Evolutionary conservation across 2,113 vertebrate species (phyloP).

Genomic region (Equus quagga): DNA sequence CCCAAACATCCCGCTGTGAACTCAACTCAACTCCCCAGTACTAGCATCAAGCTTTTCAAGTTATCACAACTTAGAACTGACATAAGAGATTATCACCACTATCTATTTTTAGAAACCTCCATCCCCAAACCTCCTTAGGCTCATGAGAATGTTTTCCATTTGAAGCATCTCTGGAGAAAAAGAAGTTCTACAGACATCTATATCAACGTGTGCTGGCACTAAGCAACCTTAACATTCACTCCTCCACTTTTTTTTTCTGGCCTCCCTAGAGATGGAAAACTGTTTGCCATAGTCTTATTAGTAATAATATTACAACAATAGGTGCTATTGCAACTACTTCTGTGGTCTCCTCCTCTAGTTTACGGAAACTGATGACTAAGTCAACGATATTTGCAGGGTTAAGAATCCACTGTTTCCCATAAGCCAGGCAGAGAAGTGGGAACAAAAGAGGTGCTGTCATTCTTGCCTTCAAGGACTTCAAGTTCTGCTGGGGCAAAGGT

Average conservation of each 20-base stretch:
- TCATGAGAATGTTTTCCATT: not conserved
- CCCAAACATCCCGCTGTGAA: not conserved
- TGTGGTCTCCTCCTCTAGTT: not conserved
- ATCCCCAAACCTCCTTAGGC: not conserved
- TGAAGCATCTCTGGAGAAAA: not conserved
- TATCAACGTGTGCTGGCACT: not conserved
- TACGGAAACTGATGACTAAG: not conserved
- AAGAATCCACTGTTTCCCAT: not conserved
- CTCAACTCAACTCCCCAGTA: not conserved
- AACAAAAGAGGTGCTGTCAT: not conserved
- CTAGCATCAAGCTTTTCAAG: not conserved
- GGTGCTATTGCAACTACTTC: not conserved
- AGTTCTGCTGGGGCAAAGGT: not conserved
- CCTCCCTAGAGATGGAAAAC: not conserved
- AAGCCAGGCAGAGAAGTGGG: not conserved
- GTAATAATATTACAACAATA: not conserved
- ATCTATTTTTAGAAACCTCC: conserved; percentile 18
- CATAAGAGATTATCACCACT: not conserved
- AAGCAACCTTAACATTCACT: not conserved
- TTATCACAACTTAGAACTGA: not conserved
- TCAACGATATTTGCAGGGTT: not conserved
- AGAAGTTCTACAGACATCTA: not conserved
- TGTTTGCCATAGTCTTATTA: not conserved
- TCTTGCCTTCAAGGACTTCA: not conserved
- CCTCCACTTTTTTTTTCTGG: not conserved